Conservation (phyloP, 2,888 invertebrate species). For the Lochmaea crataegi region DNA sequence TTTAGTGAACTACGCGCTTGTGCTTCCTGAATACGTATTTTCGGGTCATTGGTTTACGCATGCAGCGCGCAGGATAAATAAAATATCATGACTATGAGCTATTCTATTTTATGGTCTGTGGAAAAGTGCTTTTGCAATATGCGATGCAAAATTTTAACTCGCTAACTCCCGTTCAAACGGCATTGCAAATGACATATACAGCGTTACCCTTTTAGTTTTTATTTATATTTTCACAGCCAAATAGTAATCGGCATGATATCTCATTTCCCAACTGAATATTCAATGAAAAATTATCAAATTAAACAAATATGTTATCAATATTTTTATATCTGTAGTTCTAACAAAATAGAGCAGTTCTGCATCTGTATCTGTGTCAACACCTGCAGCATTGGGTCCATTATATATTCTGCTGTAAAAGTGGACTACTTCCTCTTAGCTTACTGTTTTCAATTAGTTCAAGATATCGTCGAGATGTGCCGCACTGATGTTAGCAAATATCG, state of each 20-base stretch:
- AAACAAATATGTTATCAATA: too few species aligned
- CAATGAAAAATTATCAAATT: background rate
- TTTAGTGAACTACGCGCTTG: conserved; percentile 54
- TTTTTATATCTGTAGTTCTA: too few species aligned
- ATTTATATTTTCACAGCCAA: conserved; percentile 26
- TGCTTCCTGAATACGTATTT: conserved; percentile 58
- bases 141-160: conserved; percentile 60
- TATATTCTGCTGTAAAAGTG: too few species aligned
- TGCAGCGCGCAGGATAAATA: conserved; percentile 61
- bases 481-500: too few species aligned
- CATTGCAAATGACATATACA: conserved; percentile 54
- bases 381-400: too few species aligned
- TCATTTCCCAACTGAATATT: background rate
- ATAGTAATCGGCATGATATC: background rate
- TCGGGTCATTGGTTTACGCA: conserved; percentile 62
- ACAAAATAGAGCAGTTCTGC: too few species aligned
- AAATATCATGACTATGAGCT: conserved; percentile 60
- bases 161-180: conserved; percentile 52
- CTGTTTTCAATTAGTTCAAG: too few species aligned
- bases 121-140: conserved; percentile 60
- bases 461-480: too few species aligned
- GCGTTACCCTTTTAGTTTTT: conserved; percentile 34
- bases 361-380: too few species aligned
- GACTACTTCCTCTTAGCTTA: too few species aligned
- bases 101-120: conserved; percentile 61